Base-by-base conservation (phyloP, 2,797 vertebrate genomes). In the Rhynchotus rufescens region DNA sequence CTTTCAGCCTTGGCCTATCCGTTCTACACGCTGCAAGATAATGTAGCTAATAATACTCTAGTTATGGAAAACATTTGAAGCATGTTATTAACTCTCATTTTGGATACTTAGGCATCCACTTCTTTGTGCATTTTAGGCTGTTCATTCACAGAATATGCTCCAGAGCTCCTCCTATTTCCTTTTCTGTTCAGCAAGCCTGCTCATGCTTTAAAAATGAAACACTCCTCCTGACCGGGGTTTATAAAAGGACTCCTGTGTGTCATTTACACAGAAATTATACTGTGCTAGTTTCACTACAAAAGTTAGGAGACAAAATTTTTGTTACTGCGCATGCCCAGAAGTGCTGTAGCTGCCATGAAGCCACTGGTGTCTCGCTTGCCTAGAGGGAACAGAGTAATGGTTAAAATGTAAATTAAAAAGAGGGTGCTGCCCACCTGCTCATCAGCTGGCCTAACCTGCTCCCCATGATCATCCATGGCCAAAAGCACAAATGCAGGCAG, bases 21-120 rank as follows among this genome's bases (percentile, higher is more conserved):
- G 32, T 25, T 78, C 64, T 34, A 49, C 52, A 79, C 26, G 8
- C 61, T 4, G 17, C 47, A 44, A 62, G 49, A 4, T 19, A 75
- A 15, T 22, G n/a, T 0, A 52, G 38, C 15, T 42, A 65, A 13
- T 12, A 59, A 42, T 0, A 30, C 26, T 52, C 47, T 1, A 45
- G 57, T 3, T 36, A 45, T 1, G 28, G 30, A 6, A 86, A 88
- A 30, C 10, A 65, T 10, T 10, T 3, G 56, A 51, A 90, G 23
- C 11, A 19, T 44, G 42, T 44, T 44, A 69, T 52, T 64, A 38
- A 69, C 49, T 12, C 34, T 25, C 51, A 17, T 45, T 83, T 83
- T 32, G 45, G 45, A 56, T 76, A 40, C 67, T 60, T 21, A 45
- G 30, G 17, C n/a, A 65, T 30, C 54, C 45, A 17, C 42, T 44